phyloP scores from a whole-genome alignment of 2,888 invertebrate species.

The Hypercompe scribonia region DNA sequence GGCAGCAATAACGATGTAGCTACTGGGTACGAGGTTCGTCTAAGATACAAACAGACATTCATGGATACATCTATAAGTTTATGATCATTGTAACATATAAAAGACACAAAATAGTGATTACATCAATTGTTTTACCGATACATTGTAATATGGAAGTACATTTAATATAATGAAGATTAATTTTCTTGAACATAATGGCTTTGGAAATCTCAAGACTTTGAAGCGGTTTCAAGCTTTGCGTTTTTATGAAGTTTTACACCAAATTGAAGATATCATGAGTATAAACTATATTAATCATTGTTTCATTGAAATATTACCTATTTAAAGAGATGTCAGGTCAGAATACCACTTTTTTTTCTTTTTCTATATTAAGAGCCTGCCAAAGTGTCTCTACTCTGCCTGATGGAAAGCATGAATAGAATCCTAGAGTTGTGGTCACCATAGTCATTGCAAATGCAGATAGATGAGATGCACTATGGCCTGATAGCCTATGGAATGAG shows the following conservation, averaged over 20 bases:
- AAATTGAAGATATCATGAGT: neutral
- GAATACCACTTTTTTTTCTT: neutral
- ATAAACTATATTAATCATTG: neutral
- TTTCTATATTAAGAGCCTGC: too few relatives aligned
- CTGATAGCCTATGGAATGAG: too few relatives aligned
- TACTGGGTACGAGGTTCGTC: neutral
- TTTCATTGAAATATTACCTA: neutral
- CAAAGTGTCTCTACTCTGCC: too few relatives aligned
- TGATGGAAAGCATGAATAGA: too few relatives aligned
- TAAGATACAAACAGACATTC: too few relatives aligned
- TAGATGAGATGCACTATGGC: too few relatives aligned
- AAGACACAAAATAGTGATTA: slow-evolving; percentile 3
- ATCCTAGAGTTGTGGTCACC: too few relatives aligned
- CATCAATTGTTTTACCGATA: neutral
- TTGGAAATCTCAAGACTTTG: neutral
- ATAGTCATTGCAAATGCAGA: too few relatives aligned
- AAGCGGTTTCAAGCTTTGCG: neutral
- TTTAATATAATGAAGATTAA: neutral
- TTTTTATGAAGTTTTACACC: neutral
- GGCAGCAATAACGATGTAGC: slow-evolving; percentile 1
- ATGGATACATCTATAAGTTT: slow-evolving; percentile 4
- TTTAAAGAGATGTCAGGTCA: neutral
- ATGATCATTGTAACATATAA: neutral
- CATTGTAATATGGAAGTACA: slow-evolving; percentile 3
- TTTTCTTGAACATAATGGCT: slow-evolving; percentile 10